Percentiles rank a stretch among this genome's conserved stretches.
Evolutionary conservation across 1,140 invertebrate genomes (phyloP).

Genomic region (Drosophila neocordata): DNA sequence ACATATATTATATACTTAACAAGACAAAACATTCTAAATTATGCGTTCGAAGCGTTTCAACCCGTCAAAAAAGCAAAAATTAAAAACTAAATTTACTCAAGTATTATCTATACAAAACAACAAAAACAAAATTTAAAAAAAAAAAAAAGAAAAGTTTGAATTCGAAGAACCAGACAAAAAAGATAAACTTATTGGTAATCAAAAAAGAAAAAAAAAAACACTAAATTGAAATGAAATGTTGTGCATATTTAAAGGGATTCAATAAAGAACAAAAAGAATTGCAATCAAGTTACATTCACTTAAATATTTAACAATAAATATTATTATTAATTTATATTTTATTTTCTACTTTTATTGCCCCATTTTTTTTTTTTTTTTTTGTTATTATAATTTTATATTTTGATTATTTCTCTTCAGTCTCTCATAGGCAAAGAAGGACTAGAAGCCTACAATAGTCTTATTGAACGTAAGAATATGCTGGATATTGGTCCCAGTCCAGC

Average conservation of each 20-base stretch:
- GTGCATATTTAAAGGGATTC: slow-evolving; percentile 80
- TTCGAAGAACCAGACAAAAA: slow-evolving; percentile 68
- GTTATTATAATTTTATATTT: not conserved
- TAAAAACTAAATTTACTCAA: slow-evolving; percentile 64
- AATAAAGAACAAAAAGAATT: slow-evolving; percentile 62
- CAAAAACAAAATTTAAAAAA: slow-evolving; percentile 24
- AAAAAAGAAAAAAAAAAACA: slow-evolving; percentile 61
- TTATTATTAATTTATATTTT: slow-evolving; percentile 35
- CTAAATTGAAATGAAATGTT: slow-evolving; percentile 45
- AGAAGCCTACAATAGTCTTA: slow-evolving; percentile 94
- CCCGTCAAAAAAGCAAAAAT: slow-evolving; percentile 38
- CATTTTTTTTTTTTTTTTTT: slow-evolving; percentile 18
- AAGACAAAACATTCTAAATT: slow-evolving; percentile 74
- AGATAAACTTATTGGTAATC: slow-evolving; percentile 67
- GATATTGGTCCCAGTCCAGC: slow-evolving; percentile 70
- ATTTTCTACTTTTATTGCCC: too few species aligned
- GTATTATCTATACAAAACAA: slow-evolving; percentile 66
- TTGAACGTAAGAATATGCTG: slow-evolving; percentile 86
- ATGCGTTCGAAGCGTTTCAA: slow-evolving; percentile 76
- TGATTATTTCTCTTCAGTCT: slow-evolving; percentile 83
- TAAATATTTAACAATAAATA: not conserved
- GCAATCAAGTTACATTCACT: not conserved
- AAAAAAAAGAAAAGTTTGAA: slow-evolving; percentile 51
- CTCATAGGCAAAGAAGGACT: slow-evolving; percentile 92
- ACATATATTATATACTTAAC: slow-evolving; percentile 36